Percentiles rank a stretch among this genome's conserved stretches.
phyloP scores from a whole-genome alignment of 2,113 vertebrate genomes.

The Perognathus longimembris region DNA sequence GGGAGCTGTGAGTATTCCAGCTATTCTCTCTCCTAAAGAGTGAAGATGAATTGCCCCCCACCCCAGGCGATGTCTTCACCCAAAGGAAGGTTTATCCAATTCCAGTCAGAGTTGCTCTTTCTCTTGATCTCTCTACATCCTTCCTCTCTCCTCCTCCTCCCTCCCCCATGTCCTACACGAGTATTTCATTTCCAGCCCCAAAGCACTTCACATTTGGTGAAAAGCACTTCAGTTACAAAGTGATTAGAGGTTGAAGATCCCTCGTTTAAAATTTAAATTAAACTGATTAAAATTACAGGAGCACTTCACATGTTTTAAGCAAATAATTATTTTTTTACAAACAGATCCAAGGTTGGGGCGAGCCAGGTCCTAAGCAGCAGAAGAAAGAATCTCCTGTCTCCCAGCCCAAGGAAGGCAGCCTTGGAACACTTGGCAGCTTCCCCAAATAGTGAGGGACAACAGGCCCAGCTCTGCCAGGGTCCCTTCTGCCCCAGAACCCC shows the following conservation, averaged over 20 bases:
- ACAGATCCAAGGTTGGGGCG: constrained; percentile 69
- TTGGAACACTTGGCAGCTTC: not conserved
- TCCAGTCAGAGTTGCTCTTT: not conserved
- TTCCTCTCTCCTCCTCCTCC: not conserved
- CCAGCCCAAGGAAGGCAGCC: not conserved
- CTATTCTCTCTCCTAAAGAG: not conserved
- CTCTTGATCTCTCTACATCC: not conserved
- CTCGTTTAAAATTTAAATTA: constrained; percentile 90
- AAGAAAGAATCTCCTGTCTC: not conserved
- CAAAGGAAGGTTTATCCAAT: fast-evolving
- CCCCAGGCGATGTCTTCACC: not conserved
- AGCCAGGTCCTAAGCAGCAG: constrained; percentile 17
- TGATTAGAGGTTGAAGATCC: constrained; percentile 88
- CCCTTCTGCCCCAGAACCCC: not conserved
- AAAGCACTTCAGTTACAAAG: constrained; percentile 89
- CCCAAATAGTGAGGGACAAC: not conserved
- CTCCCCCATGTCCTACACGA: constrained; percentile 68
- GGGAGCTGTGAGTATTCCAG: no score
- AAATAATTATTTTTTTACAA: constrained; percentile 83
- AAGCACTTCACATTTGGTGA: constrained; percentile 87
- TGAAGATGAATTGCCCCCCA: not conserved
- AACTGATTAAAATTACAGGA: constrained; percentile 87
- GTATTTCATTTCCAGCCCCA: constrained; percentile 83
- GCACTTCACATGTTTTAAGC: constrained; percentile 86
- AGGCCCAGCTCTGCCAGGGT: no score